These are phyloP conservation scores for Dendrolimus kikuchii DNA, from an alignment of 1,140 invertebrate genomes.

Conservation along the genomic window DNA sequence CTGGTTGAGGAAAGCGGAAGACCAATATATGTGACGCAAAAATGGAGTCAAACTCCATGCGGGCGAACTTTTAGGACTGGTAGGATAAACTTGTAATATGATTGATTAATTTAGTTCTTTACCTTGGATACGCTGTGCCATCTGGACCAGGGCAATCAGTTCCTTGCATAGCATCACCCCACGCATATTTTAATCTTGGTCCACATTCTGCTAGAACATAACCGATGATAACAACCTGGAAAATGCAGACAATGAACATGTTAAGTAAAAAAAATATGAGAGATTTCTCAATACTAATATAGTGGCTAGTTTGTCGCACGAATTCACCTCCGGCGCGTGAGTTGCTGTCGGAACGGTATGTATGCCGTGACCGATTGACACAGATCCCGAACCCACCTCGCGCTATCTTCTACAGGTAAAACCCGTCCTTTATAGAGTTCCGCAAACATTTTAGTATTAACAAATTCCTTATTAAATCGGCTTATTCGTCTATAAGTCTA, in stretches of 20 bases:
- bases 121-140: conserved; percentile 87
- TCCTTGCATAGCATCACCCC: conserved; percentile 88
- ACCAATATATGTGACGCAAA: too few species aligned
- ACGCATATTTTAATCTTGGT: conserved; percentile 81
- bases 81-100: background rate
- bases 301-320: conserved; percentile 30
- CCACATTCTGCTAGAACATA: conserved; percentile 61
- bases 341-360: conserved; percentile 28
- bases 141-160: conserved; percentile 86
- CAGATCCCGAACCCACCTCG: conserved; percentile 38
- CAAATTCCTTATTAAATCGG: too few species aligned
- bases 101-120: conserved; percentile 42
- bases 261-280: conserved; percentile 2
- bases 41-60: too few species aligned
- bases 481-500: too few species aligned
- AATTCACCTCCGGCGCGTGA: conserved; percentile 39
- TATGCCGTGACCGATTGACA: conserved; percentile 57
- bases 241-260: conserved; percentile 10
- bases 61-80: too few species aligned
- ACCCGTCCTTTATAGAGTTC: conserved; percentile 35
- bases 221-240: conserved; percentile 38
- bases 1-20: background rate
- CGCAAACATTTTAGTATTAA: too few species aligned
- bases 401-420: conserved; percentile 33
- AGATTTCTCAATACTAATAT: conserved; percentile 14